phyloP scores from a whole-genome alignment of 2,797 vertebrate genomes.

The Amazona finschi region DNA sequence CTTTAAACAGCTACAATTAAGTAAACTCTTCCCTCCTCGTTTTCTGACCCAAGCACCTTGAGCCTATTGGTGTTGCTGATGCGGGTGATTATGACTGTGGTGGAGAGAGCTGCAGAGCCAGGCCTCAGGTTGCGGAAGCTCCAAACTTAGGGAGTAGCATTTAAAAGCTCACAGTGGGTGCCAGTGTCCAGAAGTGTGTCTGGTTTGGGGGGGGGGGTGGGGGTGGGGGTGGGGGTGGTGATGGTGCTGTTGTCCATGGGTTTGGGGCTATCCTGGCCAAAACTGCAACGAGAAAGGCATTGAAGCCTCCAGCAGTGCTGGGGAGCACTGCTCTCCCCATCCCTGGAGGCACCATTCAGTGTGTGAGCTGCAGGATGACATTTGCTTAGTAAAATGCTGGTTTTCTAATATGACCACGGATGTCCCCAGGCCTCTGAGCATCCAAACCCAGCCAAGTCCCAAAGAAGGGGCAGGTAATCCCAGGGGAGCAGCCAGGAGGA shows the following conservation, averaged over 20 bases:
- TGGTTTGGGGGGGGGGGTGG: not conserved
- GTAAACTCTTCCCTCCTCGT: not conserved
- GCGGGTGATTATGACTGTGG: fast-evolving
- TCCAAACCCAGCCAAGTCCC: not conserved
- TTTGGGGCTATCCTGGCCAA: not conserved
- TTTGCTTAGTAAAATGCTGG: not conserved
- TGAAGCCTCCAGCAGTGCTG: not conserved
- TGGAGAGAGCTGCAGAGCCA: not conserved
- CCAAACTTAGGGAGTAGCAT: not conserved
- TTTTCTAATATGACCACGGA: not conserved
- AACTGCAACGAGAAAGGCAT: not conserved
- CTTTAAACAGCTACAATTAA: not conserved
- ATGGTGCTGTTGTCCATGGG: not conserved
- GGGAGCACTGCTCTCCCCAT: not conserved
- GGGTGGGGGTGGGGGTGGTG: not conserved
- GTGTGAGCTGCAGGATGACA: not conserved
- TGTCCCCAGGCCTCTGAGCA: not conserved
- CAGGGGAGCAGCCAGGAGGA: not conserved
- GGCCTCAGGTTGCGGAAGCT: not conserved
- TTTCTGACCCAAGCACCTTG: not conserved
- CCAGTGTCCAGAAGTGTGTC: not conserved
- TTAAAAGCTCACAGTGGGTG: not conserved
- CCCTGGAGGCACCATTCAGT: not conserved
- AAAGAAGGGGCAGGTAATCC: not conserved
- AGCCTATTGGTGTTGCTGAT: too few relatives aligned